Percentiles rank a stretch among this genome's conserved stretches.
phyloP scores from a whole-genome alignment of 37 sponge, comb jelly and placozoan species.

The Petrosia ficiformis region DNA sequence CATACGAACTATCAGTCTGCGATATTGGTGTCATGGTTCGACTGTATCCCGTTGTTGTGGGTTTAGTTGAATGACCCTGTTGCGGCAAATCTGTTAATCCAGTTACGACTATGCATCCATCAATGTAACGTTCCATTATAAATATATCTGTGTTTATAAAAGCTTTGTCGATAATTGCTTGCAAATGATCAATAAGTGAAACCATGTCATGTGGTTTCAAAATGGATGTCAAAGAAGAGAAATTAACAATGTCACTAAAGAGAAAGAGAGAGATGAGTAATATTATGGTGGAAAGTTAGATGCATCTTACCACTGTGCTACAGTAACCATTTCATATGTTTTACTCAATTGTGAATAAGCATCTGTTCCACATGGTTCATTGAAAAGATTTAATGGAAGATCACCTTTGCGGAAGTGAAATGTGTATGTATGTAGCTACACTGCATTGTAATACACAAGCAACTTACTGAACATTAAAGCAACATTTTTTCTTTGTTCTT shows the following conservation, averaged over 20 bases:
- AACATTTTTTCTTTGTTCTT: conserved; percentile 39
- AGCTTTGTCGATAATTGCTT: conserved; percentile 55
- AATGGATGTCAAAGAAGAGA: conserved; percentile 31
- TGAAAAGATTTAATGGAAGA: conserved; percentile 50
- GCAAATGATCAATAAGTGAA: conserved; percentile 55
- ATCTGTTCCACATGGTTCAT: neutral
- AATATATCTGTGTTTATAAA: conserved; percentile 47
- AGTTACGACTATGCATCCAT: conserved; percentile 58
- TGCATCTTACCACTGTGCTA: conserved; percentile 48
- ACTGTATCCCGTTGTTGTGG: conserved; percentile 32
- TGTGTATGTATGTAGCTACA: neutral
- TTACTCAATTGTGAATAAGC: conserved; percentile 16
- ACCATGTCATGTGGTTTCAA: conserved; percentile 61
- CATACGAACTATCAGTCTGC: neutral
- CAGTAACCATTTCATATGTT: conserved; percentile 51
- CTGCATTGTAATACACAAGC: neutral
- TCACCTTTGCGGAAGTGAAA: conserved; percentile 19
- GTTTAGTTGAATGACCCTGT: neutral
- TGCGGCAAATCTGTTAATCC: conserved; percentile 33
- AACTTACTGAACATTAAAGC: conserved; percentile 59
- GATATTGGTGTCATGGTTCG: neutral
- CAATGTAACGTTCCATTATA: conserved; percentile 54
- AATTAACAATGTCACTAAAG: conserved; percentile 65
- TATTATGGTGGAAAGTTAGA: neutral
- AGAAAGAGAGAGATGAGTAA: neutral